These are phyloP conservation scores for Zonitis immaculata DNA, from an alignment of 2,888 invertebrate species.

Conservation along the genomic window DNA sequence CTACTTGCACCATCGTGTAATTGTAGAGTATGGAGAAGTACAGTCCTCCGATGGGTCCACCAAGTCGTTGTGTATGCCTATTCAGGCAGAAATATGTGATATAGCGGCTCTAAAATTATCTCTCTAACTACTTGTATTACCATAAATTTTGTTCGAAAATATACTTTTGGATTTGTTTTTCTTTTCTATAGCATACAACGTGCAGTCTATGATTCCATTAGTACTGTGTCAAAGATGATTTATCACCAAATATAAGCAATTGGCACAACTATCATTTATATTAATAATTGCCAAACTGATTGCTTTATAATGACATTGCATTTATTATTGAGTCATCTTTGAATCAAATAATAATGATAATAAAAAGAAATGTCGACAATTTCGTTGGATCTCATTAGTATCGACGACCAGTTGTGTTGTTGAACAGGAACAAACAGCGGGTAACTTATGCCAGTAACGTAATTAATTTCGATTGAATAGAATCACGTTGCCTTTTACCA, in stretches of 20 bases:
- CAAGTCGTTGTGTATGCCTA: too few species aligned
- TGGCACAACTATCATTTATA: conserved; percentile 39
- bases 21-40: too few species aligned
- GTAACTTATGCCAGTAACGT: conserved; percentile 17
- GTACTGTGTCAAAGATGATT: conserved; percentile 31
- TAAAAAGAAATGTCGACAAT: neutral
- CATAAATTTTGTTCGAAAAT: too few species aligned
- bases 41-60: too few species aligned
- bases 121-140: too few species aligned
- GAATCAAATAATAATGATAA: neutral
- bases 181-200: conserved; percentile 10
- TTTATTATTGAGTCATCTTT: neutral
- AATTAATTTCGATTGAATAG: conserved; percentile 26
- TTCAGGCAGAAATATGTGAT: too few species aligned
- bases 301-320: conserved; percentile 4
- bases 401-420: conserved; percentile 19
- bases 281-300: conserved; percentile 30
- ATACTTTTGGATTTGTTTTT: conserved; percentile 24
- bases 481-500: conserved; percentile 20
- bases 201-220: conserved; percentile 27
- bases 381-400: conserved; percentile 18
- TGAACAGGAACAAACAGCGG: conserved; percentile 20
- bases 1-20: too few species aligned
- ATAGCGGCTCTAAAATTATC: too few species aligned
- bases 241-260: conserved; percentile 34